Evolutionary conservation across 1,140 invertebrate species (phyloP).

Genomic region (Hormaphis cornu): DNA sequence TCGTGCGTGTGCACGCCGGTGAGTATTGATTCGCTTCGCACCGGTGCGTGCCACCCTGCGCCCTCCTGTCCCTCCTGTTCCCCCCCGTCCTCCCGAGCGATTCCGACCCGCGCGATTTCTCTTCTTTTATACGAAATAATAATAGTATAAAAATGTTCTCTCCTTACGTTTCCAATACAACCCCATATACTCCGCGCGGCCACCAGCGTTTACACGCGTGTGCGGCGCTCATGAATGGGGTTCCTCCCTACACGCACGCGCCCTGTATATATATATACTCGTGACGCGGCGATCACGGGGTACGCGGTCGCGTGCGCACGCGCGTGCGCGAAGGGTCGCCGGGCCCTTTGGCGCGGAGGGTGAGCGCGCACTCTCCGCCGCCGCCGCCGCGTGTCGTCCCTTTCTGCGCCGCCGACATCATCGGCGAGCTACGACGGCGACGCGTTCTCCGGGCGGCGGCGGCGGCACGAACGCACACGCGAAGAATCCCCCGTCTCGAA

Average conservation of each 20-base stretch:
- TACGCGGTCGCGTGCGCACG: neutral
- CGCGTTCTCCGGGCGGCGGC: neutral
- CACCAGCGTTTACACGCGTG: neutral
- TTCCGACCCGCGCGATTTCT: neutral
- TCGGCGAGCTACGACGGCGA: no score
- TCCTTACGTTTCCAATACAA: neutral
- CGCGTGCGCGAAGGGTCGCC: no score
- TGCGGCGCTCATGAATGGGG: neutral
- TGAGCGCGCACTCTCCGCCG: no score
- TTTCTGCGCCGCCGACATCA: no score
- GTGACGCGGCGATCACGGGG: neutral
- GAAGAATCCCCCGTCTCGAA: no score
- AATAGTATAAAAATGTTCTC: no score
- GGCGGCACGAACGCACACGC: neutral
- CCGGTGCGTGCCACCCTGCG: constrained; percentile 1
- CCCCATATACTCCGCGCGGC: neutral
- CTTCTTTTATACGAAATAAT: neutral
- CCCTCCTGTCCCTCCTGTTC: neutral
- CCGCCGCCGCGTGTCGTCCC: no score
- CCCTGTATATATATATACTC: no score
- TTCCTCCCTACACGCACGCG: neutral
- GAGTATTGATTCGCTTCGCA: constrained; percentile 22
- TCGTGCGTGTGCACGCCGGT: constrained; percentile 2
- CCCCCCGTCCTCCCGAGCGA: no score
- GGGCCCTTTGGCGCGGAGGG: no score